Evolutionary conservation across 2,888 invertebrate species (phyloP), one percentile per base, ranked within the genome.

Genomic region (Pasiphila rectangulata): DNA sequence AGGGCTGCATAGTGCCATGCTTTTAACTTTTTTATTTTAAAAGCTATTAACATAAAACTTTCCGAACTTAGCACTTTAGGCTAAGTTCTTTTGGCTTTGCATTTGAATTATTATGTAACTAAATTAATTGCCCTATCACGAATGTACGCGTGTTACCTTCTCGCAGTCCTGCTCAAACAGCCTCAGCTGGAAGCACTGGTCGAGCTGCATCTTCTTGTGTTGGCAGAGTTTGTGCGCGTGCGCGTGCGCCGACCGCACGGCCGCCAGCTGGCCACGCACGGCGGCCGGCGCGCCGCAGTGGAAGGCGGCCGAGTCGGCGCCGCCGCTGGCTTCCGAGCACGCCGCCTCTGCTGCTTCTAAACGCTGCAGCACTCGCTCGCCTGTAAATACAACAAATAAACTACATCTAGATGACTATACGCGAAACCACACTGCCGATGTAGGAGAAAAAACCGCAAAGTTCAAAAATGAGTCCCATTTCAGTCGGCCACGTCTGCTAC

Each of bases 111-210:
- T 2, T 10, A n/a, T 24, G 4, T 9, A 10, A 25, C 25, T 0
- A 27, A 1, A 7, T 27, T 27, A 6, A 2, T 12, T 12, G 4
- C 3, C 13, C 13, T 29, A 13, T 1, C n/a, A 16, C 6, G 13
- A 7, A 2, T 13, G 4, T 2, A 4, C 13, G 3, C 3, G 6
- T 0, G 6, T 27, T 30, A 95, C 95, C 92, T 97, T 98, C 78
- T 98, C 97, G 63, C 98, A 98, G 78, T 99, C 99, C 77, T 97
- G 96, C 82, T 99, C 98, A 75, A 98, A 98, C 34, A 98, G 92
- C 37, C 98, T 91, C 64, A 98, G 91, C 78, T 99, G 98, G 75
- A 98, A 96, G 76, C 98, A 98, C 81, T 98, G 98, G 74, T 98
- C 98, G 55, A 99, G 90, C 79, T 98, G 96, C 68, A 95, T 92